These are phyloP conservation scores for Hormaphis cornu DNA, from an alignment of 1,140 invertebrate species.

Conservation along the genomic window DNA sequence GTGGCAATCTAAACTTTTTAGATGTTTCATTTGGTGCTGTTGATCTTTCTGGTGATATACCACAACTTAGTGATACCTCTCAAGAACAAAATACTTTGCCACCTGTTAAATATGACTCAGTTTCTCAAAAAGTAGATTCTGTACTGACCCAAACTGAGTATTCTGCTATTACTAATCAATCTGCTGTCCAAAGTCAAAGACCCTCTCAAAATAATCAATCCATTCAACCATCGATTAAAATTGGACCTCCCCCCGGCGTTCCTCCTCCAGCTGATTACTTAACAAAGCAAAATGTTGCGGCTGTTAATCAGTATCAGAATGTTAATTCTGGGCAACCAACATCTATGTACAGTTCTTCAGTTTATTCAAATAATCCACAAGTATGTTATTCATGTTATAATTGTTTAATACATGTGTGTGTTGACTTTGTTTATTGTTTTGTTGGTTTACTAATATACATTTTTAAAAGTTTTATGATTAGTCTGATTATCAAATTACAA, in stretches of 20 bases:
- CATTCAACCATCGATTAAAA: slow-evolving; percentile 6
- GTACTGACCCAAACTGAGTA: slow-evolving; percentile 3
- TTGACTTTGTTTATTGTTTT: too few species aligned
- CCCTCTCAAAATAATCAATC: slow-evolving; percentile 10
- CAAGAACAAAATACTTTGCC: slow-evolving; percentile 11
- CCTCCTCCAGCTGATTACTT: slow-evolving; percentile 29
- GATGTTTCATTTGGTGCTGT: slow-evolving; percentile 90
- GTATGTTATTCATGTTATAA: neutral
- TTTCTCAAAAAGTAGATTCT: slow-evolving; percentile 25
- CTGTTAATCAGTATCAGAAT: slow-evolving; percentile 1
- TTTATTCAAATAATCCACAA: slow-evolving; percentile 29
- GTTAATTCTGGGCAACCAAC: slow-evolving; percentile 22
- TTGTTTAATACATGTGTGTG: too few species aligned
- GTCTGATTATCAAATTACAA: too few species aligned
- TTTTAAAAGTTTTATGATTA: too few species aligned
- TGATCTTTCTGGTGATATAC: slow-evolving; percentile 63
- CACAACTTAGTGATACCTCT: slow-evolving; percentile 37
- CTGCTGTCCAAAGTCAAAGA: slow-evolving; percentile 2
- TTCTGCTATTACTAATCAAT: slow-evolving; percentile 6
- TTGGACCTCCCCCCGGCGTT: slow-evolving; percentile 22
- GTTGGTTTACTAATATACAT: too few species aligned
- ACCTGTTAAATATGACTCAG: slow-evolving; percentile 15
- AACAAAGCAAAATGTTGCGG: slow-evolving; percentile 5
- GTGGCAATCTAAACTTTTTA: slow-evolving; percentile 60
- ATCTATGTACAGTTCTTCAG: slow-evolving; percentile 28